Base-by-base conservation (phyloP, 2,797 vertebrate species). In the Dryobates pubescens region DNA sequence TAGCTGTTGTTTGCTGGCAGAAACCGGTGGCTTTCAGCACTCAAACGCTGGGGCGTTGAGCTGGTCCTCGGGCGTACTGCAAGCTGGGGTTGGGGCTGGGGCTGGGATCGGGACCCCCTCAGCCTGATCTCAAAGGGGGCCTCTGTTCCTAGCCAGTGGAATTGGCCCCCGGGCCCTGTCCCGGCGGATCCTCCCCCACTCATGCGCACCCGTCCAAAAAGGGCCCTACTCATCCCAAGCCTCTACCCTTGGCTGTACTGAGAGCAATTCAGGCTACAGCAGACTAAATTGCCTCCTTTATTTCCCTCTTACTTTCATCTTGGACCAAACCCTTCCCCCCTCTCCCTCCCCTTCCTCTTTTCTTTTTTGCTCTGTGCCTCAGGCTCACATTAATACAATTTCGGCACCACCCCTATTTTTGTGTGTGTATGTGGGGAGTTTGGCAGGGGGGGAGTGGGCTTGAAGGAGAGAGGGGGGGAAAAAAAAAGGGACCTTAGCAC, bases 251-350 rank as follows among this genome's bases (percentile, higher is more conserved):
- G 98, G 98, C 98, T 98, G 70, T 98, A 98, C 98, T 98, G 97
- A 98, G 97, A 97, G 97, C 97, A 97, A 97, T 97, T 97, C 97
- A 95, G 96, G 96, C 97, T 96, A 96, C 95, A 95, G 98, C 98
- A 97, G 98, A 98, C 99, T 99, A 99, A 99, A 99, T 98, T 97
- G 98, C 98, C 98, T 98, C 98, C 98, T 99, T 99, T 99, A 98
- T 99, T 98, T 98, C 98, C 98, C 97, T 97, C 97, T 98, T 97
- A 98, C 99, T 99, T 99, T 99, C 99, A 99, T 99, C 98, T 99
- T 94, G 95, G 97, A 98, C 97, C 97, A 96, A 98, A 97, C 97
- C 98, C 98, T 98, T 98, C 98, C 97, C 96, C 95, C 92, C 93
- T 78, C 92, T 51, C 94, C 93, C 93, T 80, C 94, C 89, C 91